Conservation (phyloP, 2,113 vertebrate species). For the Apodemus speciosus region DNA sequence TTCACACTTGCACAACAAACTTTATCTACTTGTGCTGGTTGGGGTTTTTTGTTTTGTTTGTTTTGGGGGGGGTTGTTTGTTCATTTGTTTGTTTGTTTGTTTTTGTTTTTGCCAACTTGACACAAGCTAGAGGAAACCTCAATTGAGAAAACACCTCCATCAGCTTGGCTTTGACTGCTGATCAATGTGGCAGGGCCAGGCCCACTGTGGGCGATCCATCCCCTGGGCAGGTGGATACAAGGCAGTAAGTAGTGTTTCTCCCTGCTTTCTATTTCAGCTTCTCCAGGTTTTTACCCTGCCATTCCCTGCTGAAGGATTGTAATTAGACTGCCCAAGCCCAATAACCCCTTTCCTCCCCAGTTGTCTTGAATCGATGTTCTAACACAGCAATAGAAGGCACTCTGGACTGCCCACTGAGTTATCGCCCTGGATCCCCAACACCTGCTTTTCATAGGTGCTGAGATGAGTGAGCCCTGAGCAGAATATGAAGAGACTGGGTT, state of each 20-base stretch:
- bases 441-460: background rate
- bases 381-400: background rate
- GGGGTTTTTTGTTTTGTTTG: background rate
- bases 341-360: background rate
- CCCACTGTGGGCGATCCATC: background rate
- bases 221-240: background rate
- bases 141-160: background rate
- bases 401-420: background rate
- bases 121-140: background rate
- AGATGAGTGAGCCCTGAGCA: background rate
- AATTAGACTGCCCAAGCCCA: background rate
- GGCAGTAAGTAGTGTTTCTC: background rate
- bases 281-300: background rate
- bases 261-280: background rate
- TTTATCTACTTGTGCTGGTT: background rate
- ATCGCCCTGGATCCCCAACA: background rate
- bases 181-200: background rate
- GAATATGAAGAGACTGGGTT: background rate
- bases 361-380: background rate
- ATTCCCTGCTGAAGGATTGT: background rate
- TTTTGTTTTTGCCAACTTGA: background rate
- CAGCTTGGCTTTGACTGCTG: background rate
- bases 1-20: background rate
- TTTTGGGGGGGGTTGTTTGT: too few species aligned
- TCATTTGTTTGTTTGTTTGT: background rate